Base-by-base conservation (phyloP, 1,140 invertebrate species). In the Drosophila setifemur region DNA sequence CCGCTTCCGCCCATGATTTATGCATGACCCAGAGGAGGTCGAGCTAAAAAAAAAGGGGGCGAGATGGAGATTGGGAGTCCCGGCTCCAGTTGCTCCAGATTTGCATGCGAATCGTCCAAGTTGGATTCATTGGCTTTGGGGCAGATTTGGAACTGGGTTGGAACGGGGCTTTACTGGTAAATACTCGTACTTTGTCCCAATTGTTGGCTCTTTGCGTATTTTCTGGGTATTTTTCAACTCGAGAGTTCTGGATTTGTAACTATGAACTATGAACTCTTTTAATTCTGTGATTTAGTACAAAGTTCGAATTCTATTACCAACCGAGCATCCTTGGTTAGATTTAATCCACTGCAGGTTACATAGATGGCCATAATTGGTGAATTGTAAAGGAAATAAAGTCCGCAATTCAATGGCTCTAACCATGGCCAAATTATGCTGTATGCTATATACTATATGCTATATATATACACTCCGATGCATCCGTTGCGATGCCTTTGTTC, bases 81-180 rank as follows among this genome's bases (percentile, higher is more conserved):
- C n/a, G 18, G 19, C 1, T 45, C 53, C 69, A 73, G 72, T 77
- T 73, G 69, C 55, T 57, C 45, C 69, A 78, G 43, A 78, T 73
- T 83, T 83, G 79, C 78, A 83, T 83, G 64, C 49, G 61, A 85
- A 73, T 78, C 49, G 60, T 64, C 57, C 78, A 69, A 40, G 19
- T 26, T 49, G 67, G 67, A 64, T 64, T 49, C 57, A 29, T 47
- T 48, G 42, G 57, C 57, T 63, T 63, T 64, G 42, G 40, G 60
- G 42, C 40, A 61, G 55, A 61, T 48, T 48, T 63, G 31, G 55
- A 48, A 39, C 31, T 63, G 42, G 55, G 42, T 14, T n/a, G n/a
- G n/a, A n/a, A n/a, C n/a, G n/a, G n/a, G n/a, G n/a, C n/a, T n/a
- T 48, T 39, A 16, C 25, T 43, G 16, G 43, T 61, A 60, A 63